These are phyloP conservation scores for Mactromeris polynyma DNA, from an alignment of 2,888 invertebrate genomes.

Conservation along the genomic window DNA sequence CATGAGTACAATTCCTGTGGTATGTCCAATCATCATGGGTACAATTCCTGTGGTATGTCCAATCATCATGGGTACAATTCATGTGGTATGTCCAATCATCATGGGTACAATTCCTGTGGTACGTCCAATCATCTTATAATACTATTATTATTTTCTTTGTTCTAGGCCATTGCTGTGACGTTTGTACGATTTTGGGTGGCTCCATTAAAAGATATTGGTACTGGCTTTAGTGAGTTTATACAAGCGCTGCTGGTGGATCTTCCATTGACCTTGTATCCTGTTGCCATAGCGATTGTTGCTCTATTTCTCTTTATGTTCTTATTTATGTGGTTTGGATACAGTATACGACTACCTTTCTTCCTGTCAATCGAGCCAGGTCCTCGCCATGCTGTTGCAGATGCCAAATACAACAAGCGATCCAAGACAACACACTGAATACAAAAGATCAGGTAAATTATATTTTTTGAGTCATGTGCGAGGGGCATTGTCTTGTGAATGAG, in stretches of 20 bases:
- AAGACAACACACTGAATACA: conserved; percentile 61
- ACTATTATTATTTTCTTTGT: too few species aligned
- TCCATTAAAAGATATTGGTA: conserved; percentile 79
- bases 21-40: too few species aligned
- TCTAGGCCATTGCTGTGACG: conserved; percentile 79
- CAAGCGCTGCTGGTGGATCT: conserved; percentile 74
- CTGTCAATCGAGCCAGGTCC: conserved; percentile 69
- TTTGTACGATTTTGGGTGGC: conserved; percentile 78
- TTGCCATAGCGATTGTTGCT: conserved; percentile 69
- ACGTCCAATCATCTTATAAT: too few species aligned
- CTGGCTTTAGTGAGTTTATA: conserved; percentile 74
- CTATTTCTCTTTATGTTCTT: conserved; percentile 71
- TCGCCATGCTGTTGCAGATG: conserved; percentile 50
- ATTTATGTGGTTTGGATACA: conserved; percentile 77
- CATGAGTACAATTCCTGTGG: too few species aligned
- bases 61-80: too few species aligned
- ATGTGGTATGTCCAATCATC: too few species aligned
- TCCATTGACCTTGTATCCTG: conserved; percentile 75
- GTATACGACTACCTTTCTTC: conserved; percentile 73
- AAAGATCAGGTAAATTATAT: conserved; percentile 64
- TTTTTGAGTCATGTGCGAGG: too few species aligned
- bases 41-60: too few species aligned
- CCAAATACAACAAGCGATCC: conserved; percentile 59
- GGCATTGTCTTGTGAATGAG: too few species aligned
- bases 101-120: too few species aligned